Evolutionary conservation across 1,140 invertebrate genomes (phyloP).

Genomic region (Pollicipes pollicipes): DNA sequence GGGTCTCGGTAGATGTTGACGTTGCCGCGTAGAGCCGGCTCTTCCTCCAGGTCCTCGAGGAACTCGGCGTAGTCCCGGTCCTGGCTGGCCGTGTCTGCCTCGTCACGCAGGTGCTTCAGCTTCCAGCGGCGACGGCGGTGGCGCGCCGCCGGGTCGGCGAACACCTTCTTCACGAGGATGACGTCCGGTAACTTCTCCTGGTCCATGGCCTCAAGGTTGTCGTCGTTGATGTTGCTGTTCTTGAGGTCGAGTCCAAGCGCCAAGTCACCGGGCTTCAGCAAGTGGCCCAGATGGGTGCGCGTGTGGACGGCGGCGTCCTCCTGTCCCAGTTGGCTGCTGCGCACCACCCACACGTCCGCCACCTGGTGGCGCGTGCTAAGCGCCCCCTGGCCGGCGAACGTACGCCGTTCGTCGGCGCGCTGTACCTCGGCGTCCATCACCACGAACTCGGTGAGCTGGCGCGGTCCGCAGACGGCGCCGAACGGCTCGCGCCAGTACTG

Average conservation of each 20-base stretch:
- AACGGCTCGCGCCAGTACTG: conserved; percentile 78
- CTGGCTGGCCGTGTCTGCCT: conserved; percentile 45
- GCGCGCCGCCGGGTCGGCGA: conserved; percentile 48
- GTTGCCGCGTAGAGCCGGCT: conserved; percentile 65
- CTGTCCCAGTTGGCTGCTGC: conserved; percentile 67
- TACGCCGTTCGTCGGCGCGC: conserved; percentile 45
- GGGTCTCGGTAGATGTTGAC: conserved; percentile 81
- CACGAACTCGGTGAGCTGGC: conserved; percentile 78
- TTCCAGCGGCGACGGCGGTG: conserved; percentile 74
- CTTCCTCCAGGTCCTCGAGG: conserved; percentile 93
- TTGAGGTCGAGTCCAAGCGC: conserved; percentile 76
- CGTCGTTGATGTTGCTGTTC: conserved; percentile 79
- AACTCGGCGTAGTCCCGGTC: conserved; percentile 85
- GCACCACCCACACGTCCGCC: conserved; percentile 85
- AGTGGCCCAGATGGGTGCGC: conserved; percentile 81
- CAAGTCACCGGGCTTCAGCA: conserved; percentile 81
- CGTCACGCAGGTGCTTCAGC: conserved; percentile 55
- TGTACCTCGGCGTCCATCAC: conserved; percentile 73
- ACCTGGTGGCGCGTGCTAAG: conserved; percentile 50
- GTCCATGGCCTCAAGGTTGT: conserved; percentile 64
- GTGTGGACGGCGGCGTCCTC: conserved; percentile 66
- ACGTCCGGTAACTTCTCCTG: conserved; percentile 62
- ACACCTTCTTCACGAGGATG: conserved; percentile 83
- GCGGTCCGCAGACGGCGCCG: conserved; percentile 65
- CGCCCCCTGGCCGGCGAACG: conserved; percentile 36